A percentile compares a stretch with the other conserved stretches of the same genome.
Evolutionary conservation across 2,797 vertebrate genomes (phyloP).

Genomic region (Pelodytes ibericus): DNA sequence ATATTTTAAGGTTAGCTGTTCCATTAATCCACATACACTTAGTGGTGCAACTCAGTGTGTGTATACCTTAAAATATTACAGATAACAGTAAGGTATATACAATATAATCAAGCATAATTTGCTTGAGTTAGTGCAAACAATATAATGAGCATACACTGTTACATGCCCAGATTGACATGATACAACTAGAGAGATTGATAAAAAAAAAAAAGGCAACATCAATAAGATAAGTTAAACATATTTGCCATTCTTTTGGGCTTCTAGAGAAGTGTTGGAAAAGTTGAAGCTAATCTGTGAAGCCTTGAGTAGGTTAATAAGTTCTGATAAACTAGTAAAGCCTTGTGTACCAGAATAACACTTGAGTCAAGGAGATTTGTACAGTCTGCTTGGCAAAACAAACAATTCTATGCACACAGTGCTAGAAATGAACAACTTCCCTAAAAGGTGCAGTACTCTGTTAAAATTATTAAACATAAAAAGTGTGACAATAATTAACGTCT

Average conservation of each 20-base stretch:
- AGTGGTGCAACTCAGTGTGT: background rate
- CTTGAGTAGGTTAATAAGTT: constrained; percentile 4
- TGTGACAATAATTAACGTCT: too few species aligned
- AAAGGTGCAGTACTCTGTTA: too few species aligned
- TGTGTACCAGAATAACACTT: background rate
- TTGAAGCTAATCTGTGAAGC: background rate
- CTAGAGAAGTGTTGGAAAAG: background rate
- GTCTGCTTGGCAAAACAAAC: background rate
- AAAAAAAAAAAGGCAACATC: background rate
- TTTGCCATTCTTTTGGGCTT: background rate
- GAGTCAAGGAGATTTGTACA: background rate
- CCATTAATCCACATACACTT: background rate
- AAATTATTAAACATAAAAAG: too few species aligned
- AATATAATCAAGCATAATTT: background rate
- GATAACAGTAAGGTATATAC: background rate
- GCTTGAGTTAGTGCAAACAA: background rate
- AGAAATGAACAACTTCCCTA: too few species aligned
- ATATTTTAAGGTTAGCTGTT: too few species aligned
- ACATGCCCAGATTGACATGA: too few species aligned
- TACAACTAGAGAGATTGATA: background rate
- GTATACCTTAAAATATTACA: background rate
- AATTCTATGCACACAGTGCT: too few species aligned
- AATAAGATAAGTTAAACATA: background rate
- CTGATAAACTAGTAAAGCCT: background rate
- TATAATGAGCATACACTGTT: background rate